Evolutionary conservation across 1,140 invertebrate species (phyloP).

Genomic region (Caerostris extrusa): DNA sequence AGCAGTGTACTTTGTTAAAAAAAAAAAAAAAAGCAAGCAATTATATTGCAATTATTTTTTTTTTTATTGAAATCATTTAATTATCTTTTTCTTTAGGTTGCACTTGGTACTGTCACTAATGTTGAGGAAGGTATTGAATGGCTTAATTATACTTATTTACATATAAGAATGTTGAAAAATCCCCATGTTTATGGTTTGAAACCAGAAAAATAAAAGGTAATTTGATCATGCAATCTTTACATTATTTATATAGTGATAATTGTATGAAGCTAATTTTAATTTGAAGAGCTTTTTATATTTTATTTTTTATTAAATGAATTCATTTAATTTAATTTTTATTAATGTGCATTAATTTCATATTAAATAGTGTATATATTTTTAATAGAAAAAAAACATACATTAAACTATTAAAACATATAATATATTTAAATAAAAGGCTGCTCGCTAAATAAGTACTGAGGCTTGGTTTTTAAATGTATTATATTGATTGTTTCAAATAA

Average conservation of each 20-base stretch:
- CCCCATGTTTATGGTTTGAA: conserved; percentile 94
- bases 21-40: too few species aligned
- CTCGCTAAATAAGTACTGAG: too few species aligned
- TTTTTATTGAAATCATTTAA: too few species aligned
- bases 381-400: too few species aligned
- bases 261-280: neutral
- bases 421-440: too few species aligned
- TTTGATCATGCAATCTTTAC: neutral
- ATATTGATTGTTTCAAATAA: too few species aligned
- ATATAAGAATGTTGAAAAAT: conserved; percentile 96
- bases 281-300: neutral
- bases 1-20: too few species aligned
- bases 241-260: neutral
- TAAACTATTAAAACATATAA: too few species aligned
- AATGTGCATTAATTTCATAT: neutral
- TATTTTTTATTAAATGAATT: neutral
- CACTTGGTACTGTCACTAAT: conserved; percentile 96
- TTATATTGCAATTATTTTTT: too few species aligned
- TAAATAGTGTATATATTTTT: too few species aligned
- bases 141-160: conserved; percentile 98
- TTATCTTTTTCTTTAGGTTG: conserved; percentile 85
- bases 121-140: conserved; percentile 98
- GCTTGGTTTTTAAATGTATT: too few species aligned
- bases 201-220: conserved; percentile 85
- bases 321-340: neutral